A percentile compares a stretch with the other conserved stretches of the same genome.
Evolutionary conservation across 2,113 vertebrate genomes (phyloP).

Genomic region (Rhinichthys klamathensis): DNA sequence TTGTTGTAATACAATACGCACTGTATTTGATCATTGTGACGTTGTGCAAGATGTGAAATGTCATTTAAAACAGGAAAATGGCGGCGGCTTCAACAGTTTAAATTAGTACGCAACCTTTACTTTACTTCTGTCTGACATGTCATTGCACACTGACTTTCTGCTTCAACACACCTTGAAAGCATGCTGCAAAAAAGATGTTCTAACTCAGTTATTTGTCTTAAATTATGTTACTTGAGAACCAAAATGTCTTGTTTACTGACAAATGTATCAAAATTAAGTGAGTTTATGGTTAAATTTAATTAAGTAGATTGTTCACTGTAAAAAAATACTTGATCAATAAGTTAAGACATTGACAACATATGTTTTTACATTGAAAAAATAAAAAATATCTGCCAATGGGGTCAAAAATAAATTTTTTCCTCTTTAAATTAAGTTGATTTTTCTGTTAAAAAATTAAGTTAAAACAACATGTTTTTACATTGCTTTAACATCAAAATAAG

Average conservation of each 20-base stretch:
- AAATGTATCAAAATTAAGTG: neutral
- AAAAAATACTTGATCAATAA: too few relatives aligned
- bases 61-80: neutral
- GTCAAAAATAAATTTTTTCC: too few relatives aligned
- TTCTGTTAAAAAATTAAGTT: too few relatives aligned
- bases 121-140: neutral
- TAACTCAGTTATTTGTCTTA: neutral
- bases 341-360: too few relatives aligned
- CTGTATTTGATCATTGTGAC: neutral
- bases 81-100: neutral
- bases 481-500: too few relatives aligned
- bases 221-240: neutral
- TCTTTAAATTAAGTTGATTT: too few relatives aligned
- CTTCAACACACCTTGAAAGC: neutral
- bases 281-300: neutral
- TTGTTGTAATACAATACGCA: neutral
- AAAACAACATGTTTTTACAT: too few relatives aligned
- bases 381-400: too few relatives aligned
- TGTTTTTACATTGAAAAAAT: too few relatives aligned
- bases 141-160: neutral
- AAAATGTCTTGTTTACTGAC: neutral
- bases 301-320: too few relatives aligned
- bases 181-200: neutral
- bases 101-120: neutral
- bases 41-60: neutral